These are phyloP conservation scores for Dendrolimus houi DNA, from an alignment of 2,888 invertebrate genomes.

Conservation along the genomic window DNA sequence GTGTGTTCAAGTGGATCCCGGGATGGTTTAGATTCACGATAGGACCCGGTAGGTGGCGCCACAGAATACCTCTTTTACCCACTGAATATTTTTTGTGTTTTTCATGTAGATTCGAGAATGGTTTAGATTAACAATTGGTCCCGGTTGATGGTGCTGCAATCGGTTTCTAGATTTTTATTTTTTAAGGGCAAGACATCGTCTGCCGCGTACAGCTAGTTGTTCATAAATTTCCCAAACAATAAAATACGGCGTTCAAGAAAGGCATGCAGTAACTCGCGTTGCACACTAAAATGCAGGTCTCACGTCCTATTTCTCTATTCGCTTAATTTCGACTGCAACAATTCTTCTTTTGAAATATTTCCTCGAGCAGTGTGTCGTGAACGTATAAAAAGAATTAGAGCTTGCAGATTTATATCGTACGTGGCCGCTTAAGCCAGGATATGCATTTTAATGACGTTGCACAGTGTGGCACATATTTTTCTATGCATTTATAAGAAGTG, in stretches of 20 bases:
- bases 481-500: slow-evolving; percentile 4
- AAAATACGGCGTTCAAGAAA: neutral
- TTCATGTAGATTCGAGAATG: no score
- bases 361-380: slow-evolving; percentile 1
- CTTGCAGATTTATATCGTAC: slow-evolving; percentile 28
- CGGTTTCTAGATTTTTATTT: no score
- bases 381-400: slow-evolving; percentile 29
- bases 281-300: slow-evolving; percentile 11
- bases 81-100: no score
- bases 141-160: no score
- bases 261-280: slow-evolving; percentile 10
- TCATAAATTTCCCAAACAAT: no score
- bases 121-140: no score
- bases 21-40: no score
- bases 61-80: no score
- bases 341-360: slow-evolving; percentile 4
- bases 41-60: no score
- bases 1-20: no score
- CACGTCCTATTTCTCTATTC: slow-evolving; percentile 12
- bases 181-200: no score
- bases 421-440: slow-evolving; percentile 20
- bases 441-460: slow-evolving; percentile 22
- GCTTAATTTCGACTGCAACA: slow-evolving; percentile 14
- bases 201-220: no score
- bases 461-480: neutral